phyloP scores from a whole-genome alignment of 23 tunicate species.

The Botrylloides violaceus region DNA sequence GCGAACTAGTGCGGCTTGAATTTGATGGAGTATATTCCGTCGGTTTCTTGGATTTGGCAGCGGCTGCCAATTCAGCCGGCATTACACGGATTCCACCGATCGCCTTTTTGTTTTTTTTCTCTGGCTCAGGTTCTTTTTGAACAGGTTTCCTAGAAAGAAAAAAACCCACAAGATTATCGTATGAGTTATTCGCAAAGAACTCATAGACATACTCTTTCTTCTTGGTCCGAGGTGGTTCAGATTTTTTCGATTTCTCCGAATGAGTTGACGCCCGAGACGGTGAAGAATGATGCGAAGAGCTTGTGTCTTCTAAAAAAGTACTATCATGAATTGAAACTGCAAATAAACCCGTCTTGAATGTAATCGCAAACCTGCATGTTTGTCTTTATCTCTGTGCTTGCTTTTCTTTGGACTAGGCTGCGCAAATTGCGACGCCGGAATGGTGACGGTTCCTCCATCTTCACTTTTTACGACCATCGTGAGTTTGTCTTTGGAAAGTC shows the following conservation, averaged over 20 bases:
- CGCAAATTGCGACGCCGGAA: constrained; percentile 62
- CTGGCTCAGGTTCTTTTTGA: constrained; percentile 41
- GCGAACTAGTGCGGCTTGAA: constrained; percentile 21
- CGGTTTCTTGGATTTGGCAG: constrained; percentile 2
- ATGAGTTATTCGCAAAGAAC: background rate
- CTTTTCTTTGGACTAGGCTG: constrained; percentile 12
- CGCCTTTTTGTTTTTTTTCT: constrained; percentile 27
- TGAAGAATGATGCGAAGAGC: constrained; percentile 7
- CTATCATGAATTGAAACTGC: background rate
- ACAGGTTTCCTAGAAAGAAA: constrained; percentile 7
- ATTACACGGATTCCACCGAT: constrained; percentile 35
- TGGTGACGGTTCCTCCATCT: constrained; percentile 91
- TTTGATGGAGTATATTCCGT: background rate
- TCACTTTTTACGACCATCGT: constrained; percentile 86
- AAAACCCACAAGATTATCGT: background rate
- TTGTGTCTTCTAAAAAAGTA: constrained; percentile 1
- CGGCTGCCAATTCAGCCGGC: constrained; percentile 23
- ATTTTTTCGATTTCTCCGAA: constrained; percentile 9
- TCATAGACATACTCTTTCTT: background rate
- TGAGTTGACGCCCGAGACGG: constrained; percentile 6
- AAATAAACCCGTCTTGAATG: no score
- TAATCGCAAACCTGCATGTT: background rate
- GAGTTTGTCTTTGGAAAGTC: constrained; percentile 74
- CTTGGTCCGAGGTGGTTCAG: background rate
- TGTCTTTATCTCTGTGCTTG: background rate